Conservation (phyloP, 2,113 vertebrate genomes). For the Heliornis fulica region DNA sequence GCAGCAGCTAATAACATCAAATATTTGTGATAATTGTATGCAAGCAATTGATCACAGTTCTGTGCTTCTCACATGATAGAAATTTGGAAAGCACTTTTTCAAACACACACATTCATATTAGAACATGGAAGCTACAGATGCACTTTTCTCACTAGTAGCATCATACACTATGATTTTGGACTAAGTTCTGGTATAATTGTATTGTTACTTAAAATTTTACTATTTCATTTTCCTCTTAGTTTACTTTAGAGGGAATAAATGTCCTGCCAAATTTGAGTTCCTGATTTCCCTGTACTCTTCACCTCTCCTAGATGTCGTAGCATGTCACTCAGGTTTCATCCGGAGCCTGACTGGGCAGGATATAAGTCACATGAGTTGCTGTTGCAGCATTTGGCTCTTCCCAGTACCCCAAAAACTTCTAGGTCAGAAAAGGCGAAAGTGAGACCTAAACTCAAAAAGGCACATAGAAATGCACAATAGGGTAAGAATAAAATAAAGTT, state of each 20-base stretch:
- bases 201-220: not conserved
- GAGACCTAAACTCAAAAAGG: not conserved
- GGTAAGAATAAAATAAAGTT: not conserved
- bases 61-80: not conserved
- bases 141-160: not conserved
- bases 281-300: not conserved
- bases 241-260: not conserved
- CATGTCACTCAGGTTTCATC: not conserved
- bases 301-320: not conserved
- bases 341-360: not conserved
- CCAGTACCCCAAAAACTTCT: not conserved
- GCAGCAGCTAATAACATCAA: constrained; percentile 44
- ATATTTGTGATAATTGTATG: constrained; percentile 55
- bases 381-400: not conserved
- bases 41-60: constrained; percentile 6
- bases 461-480: not conserved
- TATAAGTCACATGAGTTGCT: not conserved
- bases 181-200: not conserved
- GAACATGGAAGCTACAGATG: not conserved
- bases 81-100: not conserved
- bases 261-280: not conserved
- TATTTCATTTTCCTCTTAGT: not conserved
- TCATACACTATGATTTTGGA: not conserved
- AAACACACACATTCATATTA: not conserved
- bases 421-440: not conserved